Percentiles rank a stretch among this genome's conserved stretches.
Conservation (phyloP, 2,797 vertebrate species). For the Anolis apletophallus region DNA sequence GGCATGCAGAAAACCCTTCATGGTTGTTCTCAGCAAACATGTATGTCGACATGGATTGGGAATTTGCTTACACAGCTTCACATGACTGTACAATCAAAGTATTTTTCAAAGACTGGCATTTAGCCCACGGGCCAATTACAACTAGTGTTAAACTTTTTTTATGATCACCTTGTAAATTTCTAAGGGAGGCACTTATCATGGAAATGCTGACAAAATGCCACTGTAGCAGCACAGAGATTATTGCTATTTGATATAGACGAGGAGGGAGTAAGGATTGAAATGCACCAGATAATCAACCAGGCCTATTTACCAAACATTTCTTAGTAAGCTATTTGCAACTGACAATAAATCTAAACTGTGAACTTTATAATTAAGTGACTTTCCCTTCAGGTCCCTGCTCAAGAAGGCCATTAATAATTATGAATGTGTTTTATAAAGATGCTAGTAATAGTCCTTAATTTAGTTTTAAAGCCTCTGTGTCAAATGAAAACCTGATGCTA, state of each 20-base stretch:
- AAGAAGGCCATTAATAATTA: constrained; percentile 34
- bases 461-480: constrained; percentile 39
- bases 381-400: constrained; percentile 11
- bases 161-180: constrained; percentile 34
- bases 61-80: background rate
- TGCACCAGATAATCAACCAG: constrained; percentile 25
- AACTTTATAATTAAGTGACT: background rate
- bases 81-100: background rate
- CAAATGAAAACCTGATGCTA: constrained; percentile 30
- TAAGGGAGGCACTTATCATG: constrained; percentile 32
- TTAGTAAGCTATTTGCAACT: background rate
- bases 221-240: constrained; percentile 30
- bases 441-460: constrained; percentile 37
- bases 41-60: background rate
- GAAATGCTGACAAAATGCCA: constrained; percentile 1
- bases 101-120: background rate
- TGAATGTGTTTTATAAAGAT: constrained; percentile 38
- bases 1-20: too few species aligned
- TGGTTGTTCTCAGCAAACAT: background rate
- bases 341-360: background rate
- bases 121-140: constrained; percentile 18
- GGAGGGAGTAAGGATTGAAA: constrained; percentile 31
- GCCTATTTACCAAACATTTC: background rate
- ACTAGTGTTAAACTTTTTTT: constrained; percentile 24
- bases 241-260: constrained; percentile 24